Evolutionary conservation across 2,888 invertebrate species (phyloP).

Genomic region (Nephrotoma appendiculata): DNA sequence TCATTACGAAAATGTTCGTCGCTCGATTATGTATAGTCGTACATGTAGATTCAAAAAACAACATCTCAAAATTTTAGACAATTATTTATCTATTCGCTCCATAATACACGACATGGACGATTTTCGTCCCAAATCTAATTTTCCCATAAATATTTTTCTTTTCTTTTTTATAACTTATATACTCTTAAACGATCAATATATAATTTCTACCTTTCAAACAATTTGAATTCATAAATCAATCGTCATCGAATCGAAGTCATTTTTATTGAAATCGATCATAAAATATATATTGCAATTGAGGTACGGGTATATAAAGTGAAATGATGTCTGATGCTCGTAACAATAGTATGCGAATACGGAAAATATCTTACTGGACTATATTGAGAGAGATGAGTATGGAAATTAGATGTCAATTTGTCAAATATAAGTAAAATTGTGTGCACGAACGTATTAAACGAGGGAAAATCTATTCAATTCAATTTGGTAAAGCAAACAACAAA

Average conservation of each 20-base stretch:
- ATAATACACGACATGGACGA: not conserved
- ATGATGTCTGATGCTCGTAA: not conserved
- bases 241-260: not conserved
- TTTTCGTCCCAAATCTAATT: not conserved
- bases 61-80: not conserved
- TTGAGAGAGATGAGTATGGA: constrained; percentile 1
- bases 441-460: not conserved
- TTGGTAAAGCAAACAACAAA: not conserved
- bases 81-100: not conserved
- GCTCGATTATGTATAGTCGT: not conserved
- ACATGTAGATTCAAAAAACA: not conserved
- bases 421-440: not conserved
- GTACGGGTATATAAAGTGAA: not conserved
- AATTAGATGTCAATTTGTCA: constrained; percentile 4
- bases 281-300: not conserved
- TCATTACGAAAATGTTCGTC: not conserved
- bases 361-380: not conserved
- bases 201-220: not conserved
- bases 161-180: not conserved
- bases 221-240: not conserved
- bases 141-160: not conserved
- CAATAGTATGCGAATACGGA: not conserved
- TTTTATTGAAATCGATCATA: not conserved
- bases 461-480: not conserved
- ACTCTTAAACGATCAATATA: not conserved